phyloP scores from a whole-genome alignment of 2,888 invertebrate species.

The Toxonevra muliebris region DNA sequence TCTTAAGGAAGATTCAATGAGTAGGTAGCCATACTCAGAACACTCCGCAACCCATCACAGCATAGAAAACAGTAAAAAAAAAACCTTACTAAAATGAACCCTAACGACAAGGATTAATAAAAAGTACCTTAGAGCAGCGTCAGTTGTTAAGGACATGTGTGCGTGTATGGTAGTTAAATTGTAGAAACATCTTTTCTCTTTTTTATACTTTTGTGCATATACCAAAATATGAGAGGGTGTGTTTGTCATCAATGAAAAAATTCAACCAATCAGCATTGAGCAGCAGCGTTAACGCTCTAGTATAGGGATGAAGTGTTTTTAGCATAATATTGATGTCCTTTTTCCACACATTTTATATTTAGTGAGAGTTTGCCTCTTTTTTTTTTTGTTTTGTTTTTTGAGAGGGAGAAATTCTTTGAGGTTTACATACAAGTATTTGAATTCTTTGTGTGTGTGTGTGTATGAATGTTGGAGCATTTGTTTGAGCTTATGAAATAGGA shows the following conservation, averaged over 20 bases:
- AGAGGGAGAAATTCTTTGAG: neutral
- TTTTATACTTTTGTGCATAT: neutral
- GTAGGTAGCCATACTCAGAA: neutral
- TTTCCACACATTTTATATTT: conserved; percentile 10
- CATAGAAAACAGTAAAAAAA: conserved; percentile 16
- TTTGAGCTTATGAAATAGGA: neutral
- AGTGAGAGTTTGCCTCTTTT: neutral
- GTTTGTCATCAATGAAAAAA: neutral
- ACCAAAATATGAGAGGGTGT: conserved; percentile 10
- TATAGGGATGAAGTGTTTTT: neutral
- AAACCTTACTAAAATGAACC: conserved; percentile 14
- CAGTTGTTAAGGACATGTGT: too few relatives aligned
- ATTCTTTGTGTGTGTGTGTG: neutral
- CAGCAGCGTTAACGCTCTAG: conserved; percentile 1
- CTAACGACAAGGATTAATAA: conserved; percentile 27
- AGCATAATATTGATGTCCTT: conserved; percentile 5
- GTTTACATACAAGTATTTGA: neutral
- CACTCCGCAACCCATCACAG: conserved; percentile 1
- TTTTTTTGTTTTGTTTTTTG: neutral
- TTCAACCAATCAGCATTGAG: conserved; percentile 26
- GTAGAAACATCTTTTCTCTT: neutral
- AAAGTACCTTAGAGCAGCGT: neutral
- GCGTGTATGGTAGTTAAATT: too few relatives aligned
- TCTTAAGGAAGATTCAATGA: neutral
- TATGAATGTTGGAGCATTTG: neutral